phyloP scores from a whole-genome alignment of 2,797 vertebrate species.

The Amazona finschi region DNA sequence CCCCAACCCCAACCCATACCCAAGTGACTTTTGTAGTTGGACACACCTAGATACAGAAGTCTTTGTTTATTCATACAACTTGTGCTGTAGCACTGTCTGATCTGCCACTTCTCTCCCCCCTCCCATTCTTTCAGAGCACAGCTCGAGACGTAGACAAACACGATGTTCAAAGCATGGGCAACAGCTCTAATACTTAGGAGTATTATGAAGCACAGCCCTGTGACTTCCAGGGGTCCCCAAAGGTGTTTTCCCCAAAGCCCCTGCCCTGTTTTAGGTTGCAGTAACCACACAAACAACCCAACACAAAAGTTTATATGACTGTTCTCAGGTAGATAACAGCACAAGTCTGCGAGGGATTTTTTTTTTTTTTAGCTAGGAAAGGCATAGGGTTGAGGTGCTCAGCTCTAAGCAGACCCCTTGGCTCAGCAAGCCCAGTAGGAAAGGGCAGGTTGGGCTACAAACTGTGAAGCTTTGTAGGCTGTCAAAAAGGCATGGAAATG shows the following conservation, averaged over 20 bases:
- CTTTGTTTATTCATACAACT: not conserved
- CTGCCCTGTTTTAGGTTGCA: not conserved
- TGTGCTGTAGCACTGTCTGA: not conserved
- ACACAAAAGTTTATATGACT: not conserved
- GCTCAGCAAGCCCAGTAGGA: not conserved
- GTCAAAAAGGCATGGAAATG: not conserved
- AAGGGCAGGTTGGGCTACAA: not conserved
- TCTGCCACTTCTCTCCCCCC: not conserved
- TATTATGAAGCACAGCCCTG: not conserved
- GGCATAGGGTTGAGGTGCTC: not conserved
- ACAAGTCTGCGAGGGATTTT: not conserved
- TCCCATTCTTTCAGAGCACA: not conserved
- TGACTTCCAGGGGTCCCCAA: not conserved
- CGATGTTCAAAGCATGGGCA: not conserved
- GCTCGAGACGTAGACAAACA: accelerated
- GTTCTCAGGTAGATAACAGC: not conserved
- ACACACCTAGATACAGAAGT: not conserved
- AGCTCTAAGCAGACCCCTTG: not conserved
- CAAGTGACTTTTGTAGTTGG: not conserved
- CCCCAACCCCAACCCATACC: not conserved
- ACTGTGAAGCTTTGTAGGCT: not conserved
- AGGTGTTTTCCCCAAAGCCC: not conserved
- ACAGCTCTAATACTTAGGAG: not conserved
- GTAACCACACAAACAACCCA: not conserved
- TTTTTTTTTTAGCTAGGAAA: not conserved